phyloP scores from a whole-genome alignment of 2,113 vertebrate genomes.

The Sphyrna mokarran region DNA sequence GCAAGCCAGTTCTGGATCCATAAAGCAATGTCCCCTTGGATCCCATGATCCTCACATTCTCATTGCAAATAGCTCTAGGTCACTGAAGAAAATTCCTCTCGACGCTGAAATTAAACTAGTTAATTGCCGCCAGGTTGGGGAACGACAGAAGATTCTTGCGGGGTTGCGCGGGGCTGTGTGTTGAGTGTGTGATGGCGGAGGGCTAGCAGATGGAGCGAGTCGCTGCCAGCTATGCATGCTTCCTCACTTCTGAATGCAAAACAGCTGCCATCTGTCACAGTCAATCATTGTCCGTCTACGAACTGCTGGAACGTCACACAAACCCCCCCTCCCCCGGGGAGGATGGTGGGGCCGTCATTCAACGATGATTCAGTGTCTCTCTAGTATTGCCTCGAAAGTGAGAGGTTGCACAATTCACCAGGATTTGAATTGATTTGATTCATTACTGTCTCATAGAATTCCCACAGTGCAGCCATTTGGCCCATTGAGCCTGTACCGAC shows the following conservation, averaged over 20 bases:
- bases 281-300: not conserved
- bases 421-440: no score
- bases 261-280: not conserved
- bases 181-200: not conserved
- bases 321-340: not conserved
- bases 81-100: not conserved
- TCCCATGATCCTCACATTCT: no score
- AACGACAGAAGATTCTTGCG: not conserved
- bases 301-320: not conserved
- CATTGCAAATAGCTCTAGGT: no score
- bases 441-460: no score
- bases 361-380: not conserved
- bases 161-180: not conserved
- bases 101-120: not conserved
- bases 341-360: not conserved
- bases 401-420: not conserved
- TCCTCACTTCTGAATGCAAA: not conserved
- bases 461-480: no score
- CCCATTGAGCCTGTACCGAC: no score
- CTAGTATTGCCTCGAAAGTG: not conserved
- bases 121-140: not conserved
- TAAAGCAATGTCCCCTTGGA: no score
- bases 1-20: no score
- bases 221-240: not conserved
- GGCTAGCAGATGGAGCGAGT: not conserved